phyloP scores from a whole-genome alignment of 1,140 invertebrate species.

The Euschistus heros region DNA sequence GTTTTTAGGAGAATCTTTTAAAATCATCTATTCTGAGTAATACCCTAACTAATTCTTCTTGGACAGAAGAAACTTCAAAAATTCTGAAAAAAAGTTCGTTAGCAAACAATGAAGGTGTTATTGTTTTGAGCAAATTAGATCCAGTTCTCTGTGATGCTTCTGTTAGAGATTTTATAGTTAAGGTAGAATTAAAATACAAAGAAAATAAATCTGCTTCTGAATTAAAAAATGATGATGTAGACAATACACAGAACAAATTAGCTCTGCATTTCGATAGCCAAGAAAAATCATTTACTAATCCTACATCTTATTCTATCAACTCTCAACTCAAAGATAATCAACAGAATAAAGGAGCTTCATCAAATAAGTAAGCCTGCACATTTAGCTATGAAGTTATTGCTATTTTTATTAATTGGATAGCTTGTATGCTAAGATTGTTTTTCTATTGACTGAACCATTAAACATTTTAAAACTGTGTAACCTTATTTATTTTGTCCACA shows the following conservation, averaged over 20 bases:
- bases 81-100: not conserved
- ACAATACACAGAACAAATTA: not conserved
- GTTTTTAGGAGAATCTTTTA: slow-evolving; percentile 5
- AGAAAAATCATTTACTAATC: not conserved
- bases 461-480: too few species aligned
- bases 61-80: not conserved
- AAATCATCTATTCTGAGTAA: not conserved
- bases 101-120: slow-evolving; percentile 24
- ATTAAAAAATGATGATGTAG: not conserved
- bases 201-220: slow-evolving; percentile 20
- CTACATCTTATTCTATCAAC: not conserved
- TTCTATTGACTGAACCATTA: too few species aligned
- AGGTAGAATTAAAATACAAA: slow-evolving; percentile 31
- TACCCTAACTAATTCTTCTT: not conserved
- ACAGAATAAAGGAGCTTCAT: slow-evolving; percentile 7
- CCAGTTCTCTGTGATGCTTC: slow-evolving; percentile 8
- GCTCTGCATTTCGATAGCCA: too few species aligned
- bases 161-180: slow-evolving; percentile 28
- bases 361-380: not conserved
- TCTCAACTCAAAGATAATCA: slow-evolving; percentile 6
- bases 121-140: slow-evolving; percentile 28
- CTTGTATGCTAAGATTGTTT: too few species aligned
- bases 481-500: too few species aligned
- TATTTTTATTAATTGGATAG: too few species aligned
- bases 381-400: not conserved